Evolutionary conservation across 2,113 vertebrate species (phyloP).

Genomic region (Turnix velox): DNA sequence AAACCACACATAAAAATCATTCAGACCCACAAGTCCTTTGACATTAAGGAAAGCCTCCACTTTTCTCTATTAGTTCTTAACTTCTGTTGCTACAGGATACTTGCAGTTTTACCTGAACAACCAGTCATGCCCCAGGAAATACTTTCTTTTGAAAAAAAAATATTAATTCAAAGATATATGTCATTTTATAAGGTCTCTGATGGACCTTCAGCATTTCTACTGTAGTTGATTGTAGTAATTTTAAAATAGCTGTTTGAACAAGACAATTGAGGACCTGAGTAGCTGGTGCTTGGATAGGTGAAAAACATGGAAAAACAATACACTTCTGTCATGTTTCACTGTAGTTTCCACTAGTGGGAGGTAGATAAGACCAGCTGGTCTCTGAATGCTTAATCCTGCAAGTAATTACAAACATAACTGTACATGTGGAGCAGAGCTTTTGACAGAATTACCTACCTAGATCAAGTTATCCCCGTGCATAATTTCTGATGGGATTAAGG

Average conservation of each 20-base stretch:
- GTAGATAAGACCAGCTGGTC: slow-evolving; percentile 57
- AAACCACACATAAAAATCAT: slow-evolving; percentile 37
- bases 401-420: background rate
- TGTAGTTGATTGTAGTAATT: background rate
- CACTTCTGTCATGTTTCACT: background rate
- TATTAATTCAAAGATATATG: background rate
- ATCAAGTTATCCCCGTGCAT: background rate
- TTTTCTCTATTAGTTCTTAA: background rate
- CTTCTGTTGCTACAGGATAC: background rate
- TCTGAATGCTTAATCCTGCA: slow-evolving; percentile 28
- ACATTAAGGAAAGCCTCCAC: background rate
- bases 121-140: background rate
- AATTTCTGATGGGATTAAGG: slow-evolving; percentile 11
- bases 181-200: background rate
- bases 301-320: background rate
- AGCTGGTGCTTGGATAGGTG: slow-evolving; percentile 11
- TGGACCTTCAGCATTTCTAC: background rate
- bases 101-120: background rate
- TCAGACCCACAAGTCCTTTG: background rate
- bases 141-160: background rate
- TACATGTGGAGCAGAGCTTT: background rate
- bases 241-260: background rate
- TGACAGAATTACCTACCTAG: background rate
- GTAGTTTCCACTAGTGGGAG: slow-evolving; percentile 37
- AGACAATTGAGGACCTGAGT: slow-evolving; percentile 30